Evolutionary conservation across 1,140 invertebrate genomes (phyloP).

Genomic region (Anagrus nilaparvatae): DNA sequence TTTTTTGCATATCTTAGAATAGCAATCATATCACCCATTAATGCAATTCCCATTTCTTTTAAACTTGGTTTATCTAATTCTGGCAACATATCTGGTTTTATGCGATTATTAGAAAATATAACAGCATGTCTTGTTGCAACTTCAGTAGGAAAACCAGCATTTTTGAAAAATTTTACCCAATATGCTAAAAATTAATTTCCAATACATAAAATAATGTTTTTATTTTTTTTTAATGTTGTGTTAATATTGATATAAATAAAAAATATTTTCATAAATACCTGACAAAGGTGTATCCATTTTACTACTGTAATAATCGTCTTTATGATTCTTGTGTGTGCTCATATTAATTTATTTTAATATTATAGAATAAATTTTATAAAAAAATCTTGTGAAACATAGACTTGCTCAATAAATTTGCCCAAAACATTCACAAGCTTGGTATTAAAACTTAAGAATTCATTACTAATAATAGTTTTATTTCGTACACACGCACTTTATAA

Average conservation of each 20-base stretch:
- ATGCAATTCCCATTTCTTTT: conserved; percentile 63
- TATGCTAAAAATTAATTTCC: conserved; percentile 38
- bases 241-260: neutral
- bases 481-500: too few species aligned
- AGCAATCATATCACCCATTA: conserved; percentile 68
- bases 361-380: too few species aligned
- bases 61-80: conserved; percentile 66
- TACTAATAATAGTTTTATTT: too few species aligned
- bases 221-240: neutral
- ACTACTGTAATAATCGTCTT: too few species aligned
- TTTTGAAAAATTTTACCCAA: conserved; percentile 62
- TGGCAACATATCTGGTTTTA: conserved; percentile 59
- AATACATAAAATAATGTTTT: neutral
- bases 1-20: conserved; percentile 65
- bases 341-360: too few species aligned
- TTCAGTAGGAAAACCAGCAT: conserved; percentile 55
- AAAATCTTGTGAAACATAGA: too few species aligned
- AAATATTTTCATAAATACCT: conserved; percentile 11
- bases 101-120: conserved; percentile 65
- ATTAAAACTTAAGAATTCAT: too few species aligned
- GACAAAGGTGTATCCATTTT: conserved; percentile 18
- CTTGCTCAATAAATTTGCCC: too few species aligned
- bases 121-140: conserved; percentile 62
- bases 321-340: too few species aligned
- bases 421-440: too few species aligned